Evolutionary conservation across 2,888 invertebrate genomes (phyloP), one percentile per base, ranked within the genome.

Genomic region (Napeogenes sylphis): DNA sequence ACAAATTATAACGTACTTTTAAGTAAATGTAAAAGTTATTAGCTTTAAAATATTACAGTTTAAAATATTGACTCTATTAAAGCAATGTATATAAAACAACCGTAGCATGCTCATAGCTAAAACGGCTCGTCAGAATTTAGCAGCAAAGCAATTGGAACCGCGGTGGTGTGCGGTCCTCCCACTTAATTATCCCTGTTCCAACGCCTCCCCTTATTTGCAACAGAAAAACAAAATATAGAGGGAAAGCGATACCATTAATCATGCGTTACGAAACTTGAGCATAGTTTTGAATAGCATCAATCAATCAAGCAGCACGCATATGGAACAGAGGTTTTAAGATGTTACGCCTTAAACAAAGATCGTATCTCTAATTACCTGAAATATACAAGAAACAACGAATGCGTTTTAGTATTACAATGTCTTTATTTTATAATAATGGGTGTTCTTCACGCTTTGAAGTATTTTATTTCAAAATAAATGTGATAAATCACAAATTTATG

Each of bases 201-300:
- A 84, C 84, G 84, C 84, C n/a, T 86, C 83, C 83, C 88, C 87
- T 88, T 87, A 90, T 90, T 90, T 90, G 90, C 90, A 90, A 90
- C 89, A 90, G 89, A 90, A 90, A 90, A 90, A 89, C 90, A 88
- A 87, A 86, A 87, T 88, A 87, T 89, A 84, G 87, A 79, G 86
- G 84, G 88, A 85, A 83, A 83, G 85, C n/a, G 81, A 78, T 82
- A 84, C 86, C 85, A 90, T 90, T 90, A 90, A 90, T 89, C 90
- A 89, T 86, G 78, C 80, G 82, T 81, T 21, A 80, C 83, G 84
- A 84, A 83, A 86, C 85, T 85, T 79, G 21, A 21, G 21, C 21
- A 77, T 78, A 83, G 86, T 87, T 85, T 85, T 85, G 78, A 82
- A 81, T 21, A 21, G 21, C 21, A 21, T 21, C 21, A 21, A 21